A percentile compares a stretch with the other conserved stretches of the same genome.
Conservation (phyloP, 2,797 vertebrate species). For the Discoglossus pictus region DNA sequence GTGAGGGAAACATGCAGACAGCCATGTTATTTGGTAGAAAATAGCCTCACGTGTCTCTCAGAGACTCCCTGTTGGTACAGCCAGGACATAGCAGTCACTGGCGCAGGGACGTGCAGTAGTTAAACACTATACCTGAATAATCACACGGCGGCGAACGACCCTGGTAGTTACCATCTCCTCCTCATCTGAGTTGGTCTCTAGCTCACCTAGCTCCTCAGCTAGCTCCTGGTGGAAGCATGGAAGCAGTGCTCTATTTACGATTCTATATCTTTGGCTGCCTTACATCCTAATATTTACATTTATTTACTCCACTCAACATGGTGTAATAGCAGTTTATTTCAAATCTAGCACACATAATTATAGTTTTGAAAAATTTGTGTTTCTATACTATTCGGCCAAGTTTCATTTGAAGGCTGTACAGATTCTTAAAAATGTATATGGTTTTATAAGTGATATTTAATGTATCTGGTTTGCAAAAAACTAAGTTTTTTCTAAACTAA, state of each 20-base stretch:
- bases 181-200: slow-evolving; percentile 91
- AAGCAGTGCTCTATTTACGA: slow-evolving; percentile 64
- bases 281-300: slow-evolving; percentile 23
- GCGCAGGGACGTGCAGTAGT: slow-evolving; percentile 52
- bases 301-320: too few relatives aligned
- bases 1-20: slow-evolving; percentile 45
- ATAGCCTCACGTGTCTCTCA: not conserved
- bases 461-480: too few relatives aligned
- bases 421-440: too few relatives aligned
- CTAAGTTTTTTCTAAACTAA: too few relatives aligned
- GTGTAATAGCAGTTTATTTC: too few relatives aligned
- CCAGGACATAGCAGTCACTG: slow-evolving; percentile 21
- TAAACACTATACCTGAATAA: slow-evolving; percentile 88
- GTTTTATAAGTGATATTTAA: too few relatives aligned
- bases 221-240: slow-evolving; percentile 85
- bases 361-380: too few relatives aligned
- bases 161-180: slow-evolving; percentile 94
- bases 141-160: slow-evolving; percentile 91
- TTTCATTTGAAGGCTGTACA: too few relatives aligned
- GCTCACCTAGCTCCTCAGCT: slow-evolving; percentile 86
- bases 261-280: slow-evolving; percentile 14
- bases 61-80: slow-evolving; percentile 9
- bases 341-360: too few relatives aligned
- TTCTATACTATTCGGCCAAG: too few relatives aligned
- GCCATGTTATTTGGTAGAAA: not conserved